A percentile compares a stretch with the other conserved stretches of the same genome.
These are phyloP conservation scores for Oscheius sp. DNA, from an alignment of 2,888 invertebrate genomes.

Conservation along the genomic window DNA sequence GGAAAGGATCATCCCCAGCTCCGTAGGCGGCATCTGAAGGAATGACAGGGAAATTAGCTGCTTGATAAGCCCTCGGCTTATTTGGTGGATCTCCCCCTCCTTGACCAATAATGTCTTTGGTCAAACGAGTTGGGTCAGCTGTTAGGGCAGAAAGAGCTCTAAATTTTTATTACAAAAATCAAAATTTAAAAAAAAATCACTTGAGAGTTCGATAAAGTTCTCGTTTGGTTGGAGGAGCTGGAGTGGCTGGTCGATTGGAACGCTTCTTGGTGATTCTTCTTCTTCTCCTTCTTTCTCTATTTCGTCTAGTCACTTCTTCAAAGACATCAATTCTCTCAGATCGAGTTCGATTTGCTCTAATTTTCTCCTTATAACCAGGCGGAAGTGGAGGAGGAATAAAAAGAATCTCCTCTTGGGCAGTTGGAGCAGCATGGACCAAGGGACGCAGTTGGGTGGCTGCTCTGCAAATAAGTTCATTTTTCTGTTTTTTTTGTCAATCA, in stretches of 20 bases:
- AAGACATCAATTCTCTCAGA: conserved; percentile 8
- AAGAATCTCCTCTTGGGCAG: conserved; percentile 11
- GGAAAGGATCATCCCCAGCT: conserved; percentile 31
- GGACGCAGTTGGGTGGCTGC: too few relatives aligned
- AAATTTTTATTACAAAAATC: background rate
- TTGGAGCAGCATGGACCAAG: background rate
- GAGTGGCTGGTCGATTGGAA: background rate
- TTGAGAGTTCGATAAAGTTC: conserved; percentile 10
- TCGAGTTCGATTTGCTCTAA: background rate
- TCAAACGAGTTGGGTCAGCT: background rate
- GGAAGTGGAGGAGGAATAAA: conserved; percentile 14
- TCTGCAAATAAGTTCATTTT: too few relatives aligned
- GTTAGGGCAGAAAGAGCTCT: conserved; percentile 18
- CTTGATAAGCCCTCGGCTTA: background rate
- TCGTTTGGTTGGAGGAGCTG: background rate
- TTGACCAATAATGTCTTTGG: conserved; percentile 8
- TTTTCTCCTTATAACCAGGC: background rate
- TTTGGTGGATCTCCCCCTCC: background rate
- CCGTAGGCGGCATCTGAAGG: conserved; percentile 47
- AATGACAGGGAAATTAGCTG: conserved; percentile 43
- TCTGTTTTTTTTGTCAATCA: too few relatives aligned
- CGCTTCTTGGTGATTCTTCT: conserved; percentile 20
- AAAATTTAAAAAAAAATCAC: background rate
- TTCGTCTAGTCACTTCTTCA: background rate
- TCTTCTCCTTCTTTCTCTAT: background rate